Evolutionary conservation across 2,888 invertebrate genomes (phyloP), one percentile per base, ranked within the genome.

Genomic region (Sarcophaga variegata): DNA sequence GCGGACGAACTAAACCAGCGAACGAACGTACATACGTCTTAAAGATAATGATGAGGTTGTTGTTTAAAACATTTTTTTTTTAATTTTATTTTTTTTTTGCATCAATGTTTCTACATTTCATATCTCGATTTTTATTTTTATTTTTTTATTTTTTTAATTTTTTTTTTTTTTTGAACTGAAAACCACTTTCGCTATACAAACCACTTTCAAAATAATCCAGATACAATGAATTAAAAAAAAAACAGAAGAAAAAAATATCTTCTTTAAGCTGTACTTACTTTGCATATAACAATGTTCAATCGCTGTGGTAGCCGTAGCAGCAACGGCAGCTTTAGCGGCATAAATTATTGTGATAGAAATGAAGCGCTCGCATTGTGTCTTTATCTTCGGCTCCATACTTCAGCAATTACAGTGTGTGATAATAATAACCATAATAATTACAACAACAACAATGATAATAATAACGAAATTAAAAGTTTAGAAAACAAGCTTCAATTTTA

Each of bases 161-260:
- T 80, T 76, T 80, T 66, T 81, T 81, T 81, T 81, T 81, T 82
- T 70, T 80, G 10, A 85, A 85, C 80, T 72, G 72, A 62, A 83
- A 86, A 86, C 86, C 83, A 86, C 86, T 86, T 86, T 86, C 86
- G 80, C 86, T 78, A 22, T 81, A 78, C 54, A 67, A 81, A 86
- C 86, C 83, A 86, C 86, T 86, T 86, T 86, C 86, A 75, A 86
- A 86, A 83, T 76, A 82, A 87, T 84, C 84, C 77, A 85, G 87
- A 84, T 86, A 69, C 67, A 74, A 27, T 4, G 37, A 74, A 72
- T 59, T 11, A 66, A 77, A 49, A 22, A 69, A 14, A 22, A 77
- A 63, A 63, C 12, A 27, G 1, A 72, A 66, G 45, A 67, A 70
- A 81, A 81, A 83, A 83, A 77, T 80, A 86, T 80, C 77, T 81